A percentile compares a stretch with the other conserved stretches of the same genome.
Evolutionary conservation across 2,888 invertebrate species (phyloP).

Genomic region (Patella depressa): DNA sequence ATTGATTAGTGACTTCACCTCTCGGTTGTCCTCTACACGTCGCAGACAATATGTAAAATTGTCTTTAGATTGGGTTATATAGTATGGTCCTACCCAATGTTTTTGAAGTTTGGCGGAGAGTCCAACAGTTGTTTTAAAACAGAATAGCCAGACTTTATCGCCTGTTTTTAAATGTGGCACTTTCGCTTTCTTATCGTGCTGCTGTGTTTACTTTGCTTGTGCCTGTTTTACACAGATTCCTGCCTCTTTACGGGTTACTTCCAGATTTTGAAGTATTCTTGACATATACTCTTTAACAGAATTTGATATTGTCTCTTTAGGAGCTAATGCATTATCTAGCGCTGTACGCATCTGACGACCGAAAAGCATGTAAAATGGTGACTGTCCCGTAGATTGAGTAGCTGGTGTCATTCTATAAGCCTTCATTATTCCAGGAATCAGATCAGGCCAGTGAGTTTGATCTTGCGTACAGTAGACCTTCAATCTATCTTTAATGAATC

Average conservation of each 20-base stretch:
- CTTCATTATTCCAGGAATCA: slow-evolving; percentile 20
- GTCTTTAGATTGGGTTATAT: slow-evolving; percentile 22
- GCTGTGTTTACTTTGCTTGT: slow-evolving; percentile 10
- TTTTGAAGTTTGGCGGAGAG: slow-evolving; percentile 28
- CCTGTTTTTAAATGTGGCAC: slow-evolving; percentile 3
- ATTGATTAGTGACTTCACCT: slow-evolving; percentile 26
- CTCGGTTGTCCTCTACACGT: not conserved
- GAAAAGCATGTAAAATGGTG: slow-evolving; percentile 21
- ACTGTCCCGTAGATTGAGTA: slow-evolving; percentile 16
- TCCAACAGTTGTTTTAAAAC: slow-evolving; percentile 23
- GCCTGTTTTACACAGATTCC: not conserved
- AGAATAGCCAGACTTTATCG: slow-evolving; percentile 18
- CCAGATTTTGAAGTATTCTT: slow-evolving; percentile 12
- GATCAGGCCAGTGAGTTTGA: slow-evolving; percentile 11
- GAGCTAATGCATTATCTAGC: not conserved
- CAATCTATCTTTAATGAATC: slow-evolving; percentile 13
- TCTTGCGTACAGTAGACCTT: slow-evolving; percentile 4
- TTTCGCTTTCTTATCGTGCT: slow-evolving; percentile 16
- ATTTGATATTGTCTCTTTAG: slow-evolving; percentile 7
- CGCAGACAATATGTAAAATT: slow-evolving; percentile 24
- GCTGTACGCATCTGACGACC: slow-evolving; percentile 19
- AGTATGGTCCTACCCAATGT: slow-evolving; percentile 20
- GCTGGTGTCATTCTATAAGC: slow-evolving; percentile 17
- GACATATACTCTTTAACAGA: not conserved
- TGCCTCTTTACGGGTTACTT: slow-evolving; percentile 14